Percentiles rank a stretch among this genome's conserved stretches.
phyloP scores from a whole-genome alignment of 2,797 vertebrate genomes.

The Cottoperca gobio region DNA sequence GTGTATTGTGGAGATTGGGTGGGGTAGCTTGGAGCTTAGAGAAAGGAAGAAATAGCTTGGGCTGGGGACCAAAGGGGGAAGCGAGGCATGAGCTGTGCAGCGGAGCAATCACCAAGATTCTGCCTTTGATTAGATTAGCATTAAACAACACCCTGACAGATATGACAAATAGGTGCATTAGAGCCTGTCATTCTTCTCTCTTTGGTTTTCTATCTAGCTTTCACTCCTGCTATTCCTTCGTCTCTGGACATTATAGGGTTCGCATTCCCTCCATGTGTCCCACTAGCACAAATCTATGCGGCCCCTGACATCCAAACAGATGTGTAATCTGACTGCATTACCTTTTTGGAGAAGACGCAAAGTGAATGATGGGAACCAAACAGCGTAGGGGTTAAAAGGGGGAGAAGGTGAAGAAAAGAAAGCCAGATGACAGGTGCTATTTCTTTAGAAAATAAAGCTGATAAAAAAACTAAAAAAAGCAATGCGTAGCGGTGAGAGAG shows the following conservation, averaged over 20 bases:
- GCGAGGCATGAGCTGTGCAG: conserved; percentile 68
- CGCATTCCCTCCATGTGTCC: conserved; percentile 57
- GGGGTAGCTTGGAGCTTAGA: conserved; percentile 57
- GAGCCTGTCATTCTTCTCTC: conserved; percentile 87
- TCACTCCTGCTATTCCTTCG: conserved; percentile 66
- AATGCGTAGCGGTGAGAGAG: conserved; percentile 34
- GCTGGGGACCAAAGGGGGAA: conserved; percentile 69
- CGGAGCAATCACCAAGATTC: conserved; percentile 83
- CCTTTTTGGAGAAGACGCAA: conserved; percentile 64
- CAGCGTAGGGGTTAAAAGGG: conserved; percentile 57
- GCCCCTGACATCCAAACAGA: conserved; percentile 73
- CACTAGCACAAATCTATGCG: conserved; percentile 64
- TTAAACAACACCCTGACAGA: conserved; percentile 92
- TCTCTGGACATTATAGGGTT: conserved; percentile 67
- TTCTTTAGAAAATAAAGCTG: conserved; percentile 71
- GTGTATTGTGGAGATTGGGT: conserved; percentile 52
- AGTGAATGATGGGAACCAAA: conserved; percentile 78
- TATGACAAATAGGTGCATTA: conserved; percentile 95
- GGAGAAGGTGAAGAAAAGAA: conserved; percentile 29
- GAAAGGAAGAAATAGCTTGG: conserved; percentile 72
- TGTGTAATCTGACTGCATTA: conserved; percentile 80
- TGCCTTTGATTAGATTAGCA: conserved; percentile 93
- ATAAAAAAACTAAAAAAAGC: conserved; percentile 64
- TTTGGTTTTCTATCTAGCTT: conserved; percentile 70
- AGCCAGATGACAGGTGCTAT: conserved; percentile 58